Evolutionary conservation across 2,888 invertebrate genomes (phyloP), one percentile per base, ranked within the genome.

Genomic region (Chrysodeixis includens): DNA sequence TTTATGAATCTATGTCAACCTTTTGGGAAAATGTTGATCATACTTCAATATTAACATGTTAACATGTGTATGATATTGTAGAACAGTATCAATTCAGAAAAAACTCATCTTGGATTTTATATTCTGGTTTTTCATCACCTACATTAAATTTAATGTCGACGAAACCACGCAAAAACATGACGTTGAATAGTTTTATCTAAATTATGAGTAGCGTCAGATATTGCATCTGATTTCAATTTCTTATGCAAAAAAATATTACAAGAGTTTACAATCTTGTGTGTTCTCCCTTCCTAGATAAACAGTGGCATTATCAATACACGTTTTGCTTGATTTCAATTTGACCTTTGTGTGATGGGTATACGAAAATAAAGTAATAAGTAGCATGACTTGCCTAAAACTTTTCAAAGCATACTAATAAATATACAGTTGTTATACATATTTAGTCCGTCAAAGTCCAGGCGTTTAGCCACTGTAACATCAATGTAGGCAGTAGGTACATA

Each of bases 341-440:
- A 46, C 8, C 20, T 18, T 20, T 49, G 46, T 49, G 10, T 18
- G 18, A 20, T 10, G 20, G 20, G 18, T 9, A 49, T 20, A 49
- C 20, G 18, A 49, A 20, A 18, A 49, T 3, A 18, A 49, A 49
- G 9, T 49, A 20, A 49, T 8, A 49, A 18, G 46, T 10, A 20
- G 18, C 46, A 49, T 49, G 46, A 63, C 57, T 69, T 57, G 60
- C 32, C 57, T 57, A 49, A 18, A 49, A 49, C 10, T 49, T 9
- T 18, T 49, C 46, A 49, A 10, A 18, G 14, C 57, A 35, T 62
- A 30, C 72, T 59, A 64, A 59, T 59, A 44, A 65, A 62, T 62
- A 67, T 72, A 69, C 64, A 12, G 20, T 20, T 63, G 76, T 67
- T 64, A 66, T 53, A 53, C n/a, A n/a, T n/a, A n/a, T n/a, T 58